These are phyloP conservation scores for Pimephales promelas DNA, from an alignment of 2,113 vertebrate species.

Conservation along the genomic window DNA sequence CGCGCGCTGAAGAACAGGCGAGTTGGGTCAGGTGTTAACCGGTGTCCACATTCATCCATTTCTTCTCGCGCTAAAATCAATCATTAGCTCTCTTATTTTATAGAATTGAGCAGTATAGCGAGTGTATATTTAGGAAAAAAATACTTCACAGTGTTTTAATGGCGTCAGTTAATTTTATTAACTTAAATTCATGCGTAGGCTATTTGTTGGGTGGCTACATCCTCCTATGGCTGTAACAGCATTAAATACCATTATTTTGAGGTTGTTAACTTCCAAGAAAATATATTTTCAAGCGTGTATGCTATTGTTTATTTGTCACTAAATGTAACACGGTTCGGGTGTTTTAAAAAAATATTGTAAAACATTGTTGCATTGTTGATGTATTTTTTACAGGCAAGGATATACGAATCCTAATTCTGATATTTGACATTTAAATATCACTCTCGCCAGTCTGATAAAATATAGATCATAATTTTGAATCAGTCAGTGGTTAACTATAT, in stretches of 20 bases:
- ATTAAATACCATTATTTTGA: not conserved
- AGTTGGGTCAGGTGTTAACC: conserved; percentile 76
- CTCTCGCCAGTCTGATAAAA: not conserved
- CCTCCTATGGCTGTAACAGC: not conserved
- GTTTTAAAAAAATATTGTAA: not conserved
- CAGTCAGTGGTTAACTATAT: not conserved
- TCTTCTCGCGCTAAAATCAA: conserved; percentile 53
- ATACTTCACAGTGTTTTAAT: not conserved
- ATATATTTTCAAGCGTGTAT: not conserved
- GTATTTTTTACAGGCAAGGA: not conserved
- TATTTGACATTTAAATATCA: not conserved
- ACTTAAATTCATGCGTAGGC: conserved; percentile 49
- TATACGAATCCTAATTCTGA: not conserved
- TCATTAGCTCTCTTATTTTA: conserved; percentile 76
- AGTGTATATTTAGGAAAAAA: conserved; percentile 27
- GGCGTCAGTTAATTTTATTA: conserved; percentile 34
- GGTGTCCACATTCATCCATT: conserved; percentile 76
- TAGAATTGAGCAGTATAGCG: conserved; percentile 73
- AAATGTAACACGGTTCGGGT: not conserved
- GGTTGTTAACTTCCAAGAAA: not conserved
- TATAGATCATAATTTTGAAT: not conserved
- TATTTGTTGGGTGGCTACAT: not conserved
- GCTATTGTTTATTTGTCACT: not conserved
- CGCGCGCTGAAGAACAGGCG: conserved; percentile 74
- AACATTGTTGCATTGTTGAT: too few species aligned